Evolutionary conservation across 2,797 vertebrate genomes (phyloP).

Genomic region (Alectoris magna): DNA sequence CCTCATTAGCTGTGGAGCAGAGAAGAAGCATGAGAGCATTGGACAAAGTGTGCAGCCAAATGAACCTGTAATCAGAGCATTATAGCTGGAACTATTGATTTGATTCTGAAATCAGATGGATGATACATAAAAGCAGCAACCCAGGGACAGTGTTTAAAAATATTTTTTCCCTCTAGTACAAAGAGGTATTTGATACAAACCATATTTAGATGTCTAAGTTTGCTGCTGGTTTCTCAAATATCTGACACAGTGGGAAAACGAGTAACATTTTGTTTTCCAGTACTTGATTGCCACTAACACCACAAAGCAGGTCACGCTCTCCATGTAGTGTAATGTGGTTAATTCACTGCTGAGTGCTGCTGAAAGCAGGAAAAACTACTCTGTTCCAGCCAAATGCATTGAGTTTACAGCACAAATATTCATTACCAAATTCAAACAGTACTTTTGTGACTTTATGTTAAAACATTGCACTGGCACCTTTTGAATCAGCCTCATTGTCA

Average conservation of each 20-base stretch:
- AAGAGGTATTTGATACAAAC: neutral
- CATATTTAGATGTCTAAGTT: neutral
- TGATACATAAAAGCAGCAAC: neutral
- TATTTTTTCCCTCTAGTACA: neutral
- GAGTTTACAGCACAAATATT: neutral
- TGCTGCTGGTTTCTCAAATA: conserved; percentile 14
- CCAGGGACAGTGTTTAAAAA: neutral
- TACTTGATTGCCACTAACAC: neutral
- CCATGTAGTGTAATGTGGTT: neutral
- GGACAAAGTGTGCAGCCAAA: neutral
- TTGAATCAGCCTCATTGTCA: neutral
- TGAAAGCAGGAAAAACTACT: neutral
- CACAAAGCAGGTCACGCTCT: neutral
- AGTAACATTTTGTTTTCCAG: neutral
- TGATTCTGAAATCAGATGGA: neutral
- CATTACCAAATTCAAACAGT: neutral
- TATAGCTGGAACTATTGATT: neutral
- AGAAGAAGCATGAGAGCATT: neutral
- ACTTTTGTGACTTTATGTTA: neutral
- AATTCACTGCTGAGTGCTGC: neutral
- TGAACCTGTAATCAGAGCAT: neutral
- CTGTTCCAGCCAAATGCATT: neutral
- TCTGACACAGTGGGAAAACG: neutral
- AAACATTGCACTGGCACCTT: neutral
- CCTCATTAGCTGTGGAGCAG: neutral